Percentiles rank a stretch among this genome's conserved stretches.
Conservation (phyloP, 2,888 invertebrate genomes). For the Alitta virens region DNA sequence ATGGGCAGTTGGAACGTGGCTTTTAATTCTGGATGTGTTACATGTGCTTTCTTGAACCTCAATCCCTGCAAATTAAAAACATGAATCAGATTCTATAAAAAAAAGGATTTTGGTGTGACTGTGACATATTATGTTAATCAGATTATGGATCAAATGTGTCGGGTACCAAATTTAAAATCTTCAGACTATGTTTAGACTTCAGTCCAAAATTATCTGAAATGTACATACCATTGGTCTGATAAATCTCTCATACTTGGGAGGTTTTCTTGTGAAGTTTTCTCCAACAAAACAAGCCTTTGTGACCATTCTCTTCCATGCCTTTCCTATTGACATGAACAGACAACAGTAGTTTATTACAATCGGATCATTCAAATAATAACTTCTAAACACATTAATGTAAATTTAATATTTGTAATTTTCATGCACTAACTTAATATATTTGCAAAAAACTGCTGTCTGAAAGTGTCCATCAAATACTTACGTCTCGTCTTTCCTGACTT, state of each 20-base stretch:
- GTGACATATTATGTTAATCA: neutral
- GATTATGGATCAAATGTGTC: neutral
- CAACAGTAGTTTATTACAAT: no score
- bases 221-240: slow-evolving; percentile 83
- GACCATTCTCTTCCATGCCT: slow-evolving; percentile 99
- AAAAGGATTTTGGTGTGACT: neutral
- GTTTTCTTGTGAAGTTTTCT: slow-evolving; percentile 97
- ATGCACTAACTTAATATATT: no score
- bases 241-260: slow-evolving; percentile 97
- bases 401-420: no score
- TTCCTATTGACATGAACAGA: no score
- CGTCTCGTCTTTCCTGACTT: slow-evolving; percentile 87
- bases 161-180: neutral
- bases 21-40: slow-evolving; percentile 98
- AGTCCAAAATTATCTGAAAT: neutral
- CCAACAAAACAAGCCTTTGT: slow-evolving; percentile 98
- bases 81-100: neutral
- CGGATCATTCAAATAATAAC: no score
- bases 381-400: no score
- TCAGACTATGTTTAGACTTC: neutral
- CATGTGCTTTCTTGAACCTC: slow-evolving; percentile 95
- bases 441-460: neutral
- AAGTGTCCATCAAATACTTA: slow-evolving; percentile 32
- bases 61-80: slow-evolving; percentile 62
- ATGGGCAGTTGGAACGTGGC: slow-evolving; percentile 97